Evolutionary conservation across 2,113 vertebrate species (phyloP).

Genomic region (Macquaria ambigua): DNA sequence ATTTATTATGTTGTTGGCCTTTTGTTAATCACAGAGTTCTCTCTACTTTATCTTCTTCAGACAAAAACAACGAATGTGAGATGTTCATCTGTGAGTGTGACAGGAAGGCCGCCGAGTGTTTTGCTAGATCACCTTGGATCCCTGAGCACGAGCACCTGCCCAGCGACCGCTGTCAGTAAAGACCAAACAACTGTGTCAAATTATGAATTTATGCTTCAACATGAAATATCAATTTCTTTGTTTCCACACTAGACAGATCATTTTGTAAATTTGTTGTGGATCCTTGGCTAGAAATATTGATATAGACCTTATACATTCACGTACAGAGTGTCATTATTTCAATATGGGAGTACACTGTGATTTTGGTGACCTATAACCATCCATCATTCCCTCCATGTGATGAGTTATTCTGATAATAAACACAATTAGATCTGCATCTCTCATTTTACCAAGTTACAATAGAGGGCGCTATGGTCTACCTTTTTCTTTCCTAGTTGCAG

Average conservation of each 20-base stretch:
- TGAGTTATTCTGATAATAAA: not conserved
- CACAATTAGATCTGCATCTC: not conserved
- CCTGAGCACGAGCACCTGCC: conserved; percentile 60
- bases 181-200: not conserved
- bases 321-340: not conserved
- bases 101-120: conserved; percentile 88
- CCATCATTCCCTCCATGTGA: not conserved
- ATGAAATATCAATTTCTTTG: too few relatives aligned
- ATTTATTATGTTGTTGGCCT: not conserved
- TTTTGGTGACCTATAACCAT: not conserved
- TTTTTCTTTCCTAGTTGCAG: not conserved
- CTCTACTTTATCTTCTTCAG: conserved; percentile 67
- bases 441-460: not conserved
- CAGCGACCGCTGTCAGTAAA: conserved; percentile 76
- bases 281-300: not conserved
- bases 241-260: not conserved
- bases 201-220: not conserved
- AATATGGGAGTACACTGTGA: not conserved
- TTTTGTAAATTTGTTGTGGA: not conserved
- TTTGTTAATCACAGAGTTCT: not conserved
- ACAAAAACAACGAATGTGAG: conserved; percentile 81
- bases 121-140: conserved; percentile 80
- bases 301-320: not conserved
- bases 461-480: not conserved
- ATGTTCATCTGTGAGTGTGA: conserved; percentile 92